Conservation (phyloP, 2,797 vertebrate genomes). For the Botia almorhae region DNA sequence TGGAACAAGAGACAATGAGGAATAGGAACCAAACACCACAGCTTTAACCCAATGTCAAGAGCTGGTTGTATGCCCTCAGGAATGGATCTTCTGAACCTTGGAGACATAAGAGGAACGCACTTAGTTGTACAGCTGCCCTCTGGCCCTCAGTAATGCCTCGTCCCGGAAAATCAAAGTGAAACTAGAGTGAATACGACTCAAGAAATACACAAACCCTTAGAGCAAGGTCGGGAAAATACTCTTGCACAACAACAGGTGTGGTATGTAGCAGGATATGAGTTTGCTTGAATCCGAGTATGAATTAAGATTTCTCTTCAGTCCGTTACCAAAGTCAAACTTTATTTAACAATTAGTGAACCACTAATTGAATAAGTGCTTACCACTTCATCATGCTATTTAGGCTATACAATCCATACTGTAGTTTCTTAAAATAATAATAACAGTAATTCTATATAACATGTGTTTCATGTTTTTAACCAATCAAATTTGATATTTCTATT, state of each 20-base stretch:
- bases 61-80: slow-evolving; percentile 7
- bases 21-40: neutral
- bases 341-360: too few relatives aligned
- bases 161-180: slow-evolving; percentile 27
- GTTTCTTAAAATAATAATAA: neutral
- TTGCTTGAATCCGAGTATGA: neutral
- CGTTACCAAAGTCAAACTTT: neutral
- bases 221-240: slow-evolving; percentile 10
- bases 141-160: neutral
- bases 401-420: neutral
- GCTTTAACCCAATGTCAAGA: slow-evolving; percentile 1
- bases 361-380: neutral
- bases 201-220: slow-evolving; percentile 8
- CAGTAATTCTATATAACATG: neutral
- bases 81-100: slow-evolving; percentile 12
- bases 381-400: neutral
- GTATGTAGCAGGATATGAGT: slow-evolving; percentile 14
- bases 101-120: slow-evolving; percentile 15
- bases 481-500: too few relatives aligned
- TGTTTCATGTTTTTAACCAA: neutral
- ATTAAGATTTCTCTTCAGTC: neutral
- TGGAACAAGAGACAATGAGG: neutral
- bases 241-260: slow-evolving; percentile 31
- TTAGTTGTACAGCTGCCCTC: neutral
- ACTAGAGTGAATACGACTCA: slow-evolving; percentile 11